Evolutionary conservation across 2,888 invertebrate species (phyloP).

Genomic region (Rugalucina vietnamica): DNA sequence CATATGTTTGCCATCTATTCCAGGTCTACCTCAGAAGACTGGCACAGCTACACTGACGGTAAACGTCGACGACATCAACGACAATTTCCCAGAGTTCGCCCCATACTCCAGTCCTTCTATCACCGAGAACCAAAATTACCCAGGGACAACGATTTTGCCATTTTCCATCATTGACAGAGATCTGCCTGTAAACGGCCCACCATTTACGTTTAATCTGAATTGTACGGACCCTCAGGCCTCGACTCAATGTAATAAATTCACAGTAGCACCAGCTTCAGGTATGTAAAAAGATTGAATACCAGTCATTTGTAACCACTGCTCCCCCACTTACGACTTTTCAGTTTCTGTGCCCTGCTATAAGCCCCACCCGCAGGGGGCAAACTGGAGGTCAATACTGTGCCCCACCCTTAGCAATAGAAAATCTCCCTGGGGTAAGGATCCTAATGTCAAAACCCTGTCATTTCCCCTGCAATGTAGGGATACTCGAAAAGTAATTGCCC

Average conservation of each 20-base stretch:
- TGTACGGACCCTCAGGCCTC: constrained; percentile 27
- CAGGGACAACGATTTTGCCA: neutral
- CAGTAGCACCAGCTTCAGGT: constrained; percentile 5
- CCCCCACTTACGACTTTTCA: no score
- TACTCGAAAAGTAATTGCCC: no score
- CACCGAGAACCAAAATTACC: constrained; percentile 33
- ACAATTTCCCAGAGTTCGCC: constrained; percentile 97
- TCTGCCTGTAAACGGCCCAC: constrained; percentile 85
- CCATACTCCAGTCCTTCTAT: constrained; percentile 82
- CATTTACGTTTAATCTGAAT: constrained; percentile 88
- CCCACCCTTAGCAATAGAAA: no score
- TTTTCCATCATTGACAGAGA: constrained; percentile 78
- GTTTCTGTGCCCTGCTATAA: no score
- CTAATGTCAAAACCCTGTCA: no score
- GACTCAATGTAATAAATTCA: constrained; percentile 31
- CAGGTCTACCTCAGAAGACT: constrained; percentile 79
- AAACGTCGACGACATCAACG: constrained; percentile 96
- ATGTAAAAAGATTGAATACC: constrained; percentile 8
- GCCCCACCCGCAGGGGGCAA: no score
- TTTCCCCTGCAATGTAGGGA: no score
- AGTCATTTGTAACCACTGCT: no score
- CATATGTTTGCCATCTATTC: constrained; percentile 25
- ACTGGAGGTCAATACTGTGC: no score
- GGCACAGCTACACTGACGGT: constrained; percentile 98
- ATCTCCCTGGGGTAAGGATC: no score